Evolutionary conservation across 2,888 invertebrate species (phyloP).

Genomic region (Ophion slaviceki): DNA sequence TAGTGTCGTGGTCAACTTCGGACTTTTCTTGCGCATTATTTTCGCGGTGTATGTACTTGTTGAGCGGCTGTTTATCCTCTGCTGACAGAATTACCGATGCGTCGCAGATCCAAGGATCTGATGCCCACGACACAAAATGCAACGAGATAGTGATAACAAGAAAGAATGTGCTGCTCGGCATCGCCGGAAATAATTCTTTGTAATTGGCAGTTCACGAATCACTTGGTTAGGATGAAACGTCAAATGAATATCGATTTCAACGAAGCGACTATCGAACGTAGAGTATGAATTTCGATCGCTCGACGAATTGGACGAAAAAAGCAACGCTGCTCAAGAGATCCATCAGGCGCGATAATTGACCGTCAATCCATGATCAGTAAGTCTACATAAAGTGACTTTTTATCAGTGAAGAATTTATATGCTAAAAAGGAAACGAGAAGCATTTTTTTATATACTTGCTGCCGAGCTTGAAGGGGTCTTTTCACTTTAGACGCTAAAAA

Average conservation of each 20-base stretch:
- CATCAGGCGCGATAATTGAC: constrained; percentile 25
- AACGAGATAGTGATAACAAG: constrained; percentile 7
- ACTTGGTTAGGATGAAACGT: constrained; percentile 29
- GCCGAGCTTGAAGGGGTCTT: no score
- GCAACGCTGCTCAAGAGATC: background rate
- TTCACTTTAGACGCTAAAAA: no score
- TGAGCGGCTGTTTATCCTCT: background rate
- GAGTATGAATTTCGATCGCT: background rate
- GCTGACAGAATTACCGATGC: background rate
- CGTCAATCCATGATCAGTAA: constrained; percentile 17
- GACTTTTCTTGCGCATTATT: background rate
- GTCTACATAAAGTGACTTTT: background rate
- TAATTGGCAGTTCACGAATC: constrained; percentile 9
- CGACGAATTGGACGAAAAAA: background rate
- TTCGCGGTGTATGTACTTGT: background rate
- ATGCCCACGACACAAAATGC: background rate
- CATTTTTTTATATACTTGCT: no score
- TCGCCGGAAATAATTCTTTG: constrained; percentile 7
- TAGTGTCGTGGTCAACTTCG: background rate
- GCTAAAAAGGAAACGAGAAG: no score
- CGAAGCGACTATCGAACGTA: background rate
- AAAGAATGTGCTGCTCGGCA: constrained; percentile 12
- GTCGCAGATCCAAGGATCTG: background rate
- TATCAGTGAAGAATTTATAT: background rate
- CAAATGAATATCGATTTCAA: constrained; percentile 29